phyloP scores from a whole-genome alignment of 2,888 invertebrate species.

The Clistopyga incitator region DNA sequence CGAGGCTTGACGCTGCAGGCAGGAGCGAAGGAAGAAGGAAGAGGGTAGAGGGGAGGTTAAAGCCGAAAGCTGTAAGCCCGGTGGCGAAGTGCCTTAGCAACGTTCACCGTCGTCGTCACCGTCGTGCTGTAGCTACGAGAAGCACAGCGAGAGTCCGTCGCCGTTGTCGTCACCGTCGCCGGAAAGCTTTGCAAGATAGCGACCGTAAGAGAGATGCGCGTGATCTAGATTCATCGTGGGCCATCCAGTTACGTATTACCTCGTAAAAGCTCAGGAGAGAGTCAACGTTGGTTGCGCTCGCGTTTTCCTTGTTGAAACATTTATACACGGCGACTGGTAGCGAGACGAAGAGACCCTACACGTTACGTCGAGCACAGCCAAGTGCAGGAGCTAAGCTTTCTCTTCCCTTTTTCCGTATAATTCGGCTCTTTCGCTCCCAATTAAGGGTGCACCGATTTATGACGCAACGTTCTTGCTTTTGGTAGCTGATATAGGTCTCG shows the following conservation, averaged over 20 bases:
- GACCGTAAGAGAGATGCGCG: slow-evolving; percentile 63
- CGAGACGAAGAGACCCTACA: slow-evolving; percentile 20
- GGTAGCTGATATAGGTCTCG: background rate
- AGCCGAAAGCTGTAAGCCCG: slow-evolving; percentile 57
- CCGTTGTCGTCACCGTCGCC: slow-evolving; percentile 33
- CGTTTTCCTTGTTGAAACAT: slow-evolving; percentile 26
- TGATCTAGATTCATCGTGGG: slow-evolving; percentile 67
- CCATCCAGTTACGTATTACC: slow-evolving; percentile 65
- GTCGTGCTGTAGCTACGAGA: background rate
- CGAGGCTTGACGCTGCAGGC: background rate
- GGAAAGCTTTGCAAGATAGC: slow-evolving; percentile 59
- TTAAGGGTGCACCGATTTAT: slow-evolving; percentile 56
- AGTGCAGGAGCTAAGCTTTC: slow-evolving; percentile 5
- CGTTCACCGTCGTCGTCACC: slow-evolving; percentile 26
- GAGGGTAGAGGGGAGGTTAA: slow-evolving; percentile 32
- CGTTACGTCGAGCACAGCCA: slow-evolving; percentile 16
- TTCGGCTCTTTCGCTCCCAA: slow-evolving; percentile 47
- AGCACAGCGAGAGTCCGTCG: slow-evolving; percentile 35
- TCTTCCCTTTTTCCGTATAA: slow-evolving; percentile 40
- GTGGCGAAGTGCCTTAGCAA: slow-evolving; percentile 37
- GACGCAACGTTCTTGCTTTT: slow-evolving; percentile 23
- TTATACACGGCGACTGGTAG: slow-evolving; percentile 21
- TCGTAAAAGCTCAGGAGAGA: slow-evolving; percentile 58
- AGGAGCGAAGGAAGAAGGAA: slow-evolving; percentile 9
- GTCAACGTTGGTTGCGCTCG: background rate